Evolutionary conservation across 2,797 vertebrate genomes (phyloP).

Genomic region (Bradypus variegatus): DNA sequence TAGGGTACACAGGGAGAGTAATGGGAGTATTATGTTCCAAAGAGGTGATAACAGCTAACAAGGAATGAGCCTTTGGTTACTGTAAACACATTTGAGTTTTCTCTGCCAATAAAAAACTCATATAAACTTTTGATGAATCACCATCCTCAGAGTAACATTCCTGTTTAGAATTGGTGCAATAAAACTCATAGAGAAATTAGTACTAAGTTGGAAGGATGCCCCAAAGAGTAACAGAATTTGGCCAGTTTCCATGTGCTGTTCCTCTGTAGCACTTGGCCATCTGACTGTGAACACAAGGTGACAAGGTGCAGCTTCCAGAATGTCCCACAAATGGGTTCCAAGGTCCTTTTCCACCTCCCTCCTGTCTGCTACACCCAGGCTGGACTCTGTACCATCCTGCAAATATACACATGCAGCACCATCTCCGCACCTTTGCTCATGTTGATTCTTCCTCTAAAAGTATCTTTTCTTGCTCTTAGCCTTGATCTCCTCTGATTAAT

Average conservation of each 20-base stretch:
- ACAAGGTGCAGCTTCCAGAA: fast-evolving
- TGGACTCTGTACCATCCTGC: neutral
- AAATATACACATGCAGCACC: neutral
- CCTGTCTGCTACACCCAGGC: fast-evolving
- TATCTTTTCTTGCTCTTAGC: neutral
- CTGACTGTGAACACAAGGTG: neutral
- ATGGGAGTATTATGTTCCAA: neutral
- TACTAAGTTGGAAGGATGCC: neutral
- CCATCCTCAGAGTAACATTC: neutral
- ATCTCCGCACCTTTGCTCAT: neutral
- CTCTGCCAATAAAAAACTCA: neutral
- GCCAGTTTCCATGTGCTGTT: neutral
- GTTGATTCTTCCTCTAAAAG: neutral
- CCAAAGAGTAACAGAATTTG: neutral
- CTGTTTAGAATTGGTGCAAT: neutral
- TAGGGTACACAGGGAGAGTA: neutral
- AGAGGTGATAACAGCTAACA: neutral
- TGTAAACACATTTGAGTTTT: neutral
- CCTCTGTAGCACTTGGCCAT: neutral
- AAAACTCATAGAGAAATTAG: neutral
- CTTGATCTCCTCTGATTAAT: neutral
- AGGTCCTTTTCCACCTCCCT: too few species aligned
- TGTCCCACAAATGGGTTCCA: neutral
- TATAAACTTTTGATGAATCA: neutral
- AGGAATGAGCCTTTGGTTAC: neutral